phyloP scores from a whole-genome alignment of 1,140 invertebrate genomes.

The Leptoteleia sp. region DNA sequence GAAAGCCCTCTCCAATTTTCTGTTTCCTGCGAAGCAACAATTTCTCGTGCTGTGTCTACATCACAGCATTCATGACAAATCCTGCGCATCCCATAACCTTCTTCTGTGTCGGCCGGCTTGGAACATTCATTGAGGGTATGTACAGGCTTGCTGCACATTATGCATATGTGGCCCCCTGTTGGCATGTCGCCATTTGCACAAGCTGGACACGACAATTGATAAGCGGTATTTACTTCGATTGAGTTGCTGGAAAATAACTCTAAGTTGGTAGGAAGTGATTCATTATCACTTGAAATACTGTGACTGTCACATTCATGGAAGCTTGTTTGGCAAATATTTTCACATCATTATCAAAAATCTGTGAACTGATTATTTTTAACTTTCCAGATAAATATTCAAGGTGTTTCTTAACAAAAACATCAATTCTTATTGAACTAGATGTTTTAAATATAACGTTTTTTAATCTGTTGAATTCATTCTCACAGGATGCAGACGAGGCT shows the following conservation, averaged over 20 bases:
- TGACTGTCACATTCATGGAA: too few relatives aligned
- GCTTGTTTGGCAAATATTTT: too few relatives aligned
- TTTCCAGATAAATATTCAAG: neutral
- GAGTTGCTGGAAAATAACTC: neutral
- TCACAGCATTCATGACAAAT: slow-evolving; percentile 1
- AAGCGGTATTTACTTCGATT: too few relatives aligned
- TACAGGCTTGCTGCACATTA: neutral
- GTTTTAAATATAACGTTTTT: slow-evolving; percentile 8
- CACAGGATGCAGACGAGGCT: slow-evolving; percentile 8
- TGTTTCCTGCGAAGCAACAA: neutral
- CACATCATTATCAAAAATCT: too few relatives aligned
- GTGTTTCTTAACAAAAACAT: slow-evolving; percentile 1
- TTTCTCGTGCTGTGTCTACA: neutral
- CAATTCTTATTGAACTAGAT: neutral
- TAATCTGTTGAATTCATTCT: slow-evolving; percentile 15
- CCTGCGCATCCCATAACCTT: slow-evolving; percentile 1
- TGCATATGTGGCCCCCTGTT: slow-evolving; percentile 5
- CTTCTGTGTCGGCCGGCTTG: neutral
- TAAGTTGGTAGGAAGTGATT: neutral
- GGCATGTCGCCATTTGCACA: slow-evolving; percentile 1
- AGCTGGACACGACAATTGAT: too few relatives aligned
- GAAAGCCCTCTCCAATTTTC: too few relatives aligned
- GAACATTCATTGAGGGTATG: slow-evolving; percentile 12
- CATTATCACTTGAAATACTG: too few relatives aligned
- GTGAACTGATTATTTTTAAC: too few relatives aligned